Percentiles rank a stretch among this genome's conserved stretches.
Evolutionary conservation across 92 coral and sea anemone species (phyloP).

Genomic region (Bergia sp.): DNA sequence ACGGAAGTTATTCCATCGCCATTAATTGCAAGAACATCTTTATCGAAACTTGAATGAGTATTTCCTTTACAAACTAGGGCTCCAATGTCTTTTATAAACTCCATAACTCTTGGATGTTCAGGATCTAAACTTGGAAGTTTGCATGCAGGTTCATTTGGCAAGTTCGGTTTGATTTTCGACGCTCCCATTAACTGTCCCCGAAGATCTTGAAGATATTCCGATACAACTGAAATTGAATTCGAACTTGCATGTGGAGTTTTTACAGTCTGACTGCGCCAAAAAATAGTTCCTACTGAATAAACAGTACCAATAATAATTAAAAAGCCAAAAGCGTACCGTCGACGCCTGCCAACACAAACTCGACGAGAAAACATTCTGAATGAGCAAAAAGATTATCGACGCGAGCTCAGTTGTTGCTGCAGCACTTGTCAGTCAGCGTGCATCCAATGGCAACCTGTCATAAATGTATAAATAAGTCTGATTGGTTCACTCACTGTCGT

Average conservation of each 20-base stretch:
- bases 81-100: slow-evolving; percentile 44
- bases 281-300: neutral
- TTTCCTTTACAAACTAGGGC: slow-evolving; percentile 39
- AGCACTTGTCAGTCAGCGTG: no score
- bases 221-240: neutral
- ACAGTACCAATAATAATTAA: neutral
- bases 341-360: neutral
- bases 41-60: slow-evolving; percentile 59
- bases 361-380: neutral
- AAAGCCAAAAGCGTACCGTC: neutral
- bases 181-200: neutral
- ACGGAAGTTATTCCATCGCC: slow-evolving; percentile 62
- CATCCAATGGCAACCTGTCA: no score
- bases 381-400: neutral
- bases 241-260: neutral
- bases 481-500: no score
- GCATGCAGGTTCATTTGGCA: slow-evolving; percentile 27
- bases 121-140: slow-evolving; percentile 49
- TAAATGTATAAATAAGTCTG: no score
- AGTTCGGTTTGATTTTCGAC: neutral
- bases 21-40: slow-evolving; percentile 53
- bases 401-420: no score
- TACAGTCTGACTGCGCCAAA: neutral
- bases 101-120: slow-evolving; percentile 48
- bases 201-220: neutral